phyloP scores from a whole-genome alignment of 2,113 vertebrate genomes.

The Strix aluco region DNA sequence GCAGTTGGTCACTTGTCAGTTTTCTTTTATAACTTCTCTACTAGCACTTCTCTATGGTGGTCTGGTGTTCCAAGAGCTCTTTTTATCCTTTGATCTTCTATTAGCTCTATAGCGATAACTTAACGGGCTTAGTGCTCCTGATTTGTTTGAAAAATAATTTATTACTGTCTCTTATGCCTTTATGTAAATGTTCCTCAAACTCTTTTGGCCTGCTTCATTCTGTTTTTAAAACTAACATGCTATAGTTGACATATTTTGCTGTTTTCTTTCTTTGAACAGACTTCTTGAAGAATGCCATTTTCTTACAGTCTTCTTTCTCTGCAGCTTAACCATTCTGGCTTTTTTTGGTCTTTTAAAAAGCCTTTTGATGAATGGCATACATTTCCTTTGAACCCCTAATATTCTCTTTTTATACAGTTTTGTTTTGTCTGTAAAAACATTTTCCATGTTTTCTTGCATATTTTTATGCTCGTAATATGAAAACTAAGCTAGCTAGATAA shows the following conservation, averaged over 20 bases:
- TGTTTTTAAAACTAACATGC: not conserved
- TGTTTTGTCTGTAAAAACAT: not conserved
- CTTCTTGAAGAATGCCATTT: not conserved
- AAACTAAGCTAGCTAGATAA: not conserved
- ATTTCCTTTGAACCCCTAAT: not conserved
- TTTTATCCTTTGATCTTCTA: not conserved
- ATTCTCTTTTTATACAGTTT: not conserved
- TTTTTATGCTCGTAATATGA: not conserved
- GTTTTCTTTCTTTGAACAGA: not conserved
- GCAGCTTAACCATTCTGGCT: not conserved
- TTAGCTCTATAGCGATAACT: not conserved
- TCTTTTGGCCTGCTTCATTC: not conserved
- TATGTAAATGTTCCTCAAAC: not conserved
- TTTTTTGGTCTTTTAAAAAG: not conserved
- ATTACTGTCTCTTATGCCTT: not conserved
- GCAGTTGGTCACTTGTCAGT: not conserved
- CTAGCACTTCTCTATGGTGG: not conserved
- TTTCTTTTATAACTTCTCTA: not conserved
- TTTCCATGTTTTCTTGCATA: not conserved
- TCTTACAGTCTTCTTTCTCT: not conserved
- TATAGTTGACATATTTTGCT: not conserved
- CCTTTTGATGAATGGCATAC: not conserved
- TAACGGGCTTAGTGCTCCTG: not conserved
- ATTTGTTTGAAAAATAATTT: conserved; percentile 7
- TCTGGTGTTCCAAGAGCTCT: not conserved